Conservation (phyloP, 1,140 invertebrate species). For the Homalodisca vitripennis region DNA sequence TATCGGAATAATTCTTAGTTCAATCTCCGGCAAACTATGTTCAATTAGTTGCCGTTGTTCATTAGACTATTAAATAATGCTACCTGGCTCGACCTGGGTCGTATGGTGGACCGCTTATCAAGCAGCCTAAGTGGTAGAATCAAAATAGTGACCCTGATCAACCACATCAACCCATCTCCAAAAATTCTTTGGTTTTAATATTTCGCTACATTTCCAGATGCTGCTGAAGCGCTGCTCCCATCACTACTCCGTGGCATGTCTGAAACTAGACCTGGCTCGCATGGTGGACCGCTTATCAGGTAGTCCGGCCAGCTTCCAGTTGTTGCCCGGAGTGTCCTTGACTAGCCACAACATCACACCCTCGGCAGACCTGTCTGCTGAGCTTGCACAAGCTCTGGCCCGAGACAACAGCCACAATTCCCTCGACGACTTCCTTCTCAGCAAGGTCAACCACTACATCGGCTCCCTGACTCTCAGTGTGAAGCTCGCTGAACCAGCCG, state of each 20-base stretch:
- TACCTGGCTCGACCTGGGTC: conserved; percentile 75
- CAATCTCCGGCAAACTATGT: too few species aligned
- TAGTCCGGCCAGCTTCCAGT: conserved; percentile 56
- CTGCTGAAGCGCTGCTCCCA: conserved; percentile 54
- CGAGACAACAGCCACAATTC: conserved; percentile 58
- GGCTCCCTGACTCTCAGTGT: conserved; percentile 70
- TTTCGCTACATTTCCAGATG: conserved; percentile 35
- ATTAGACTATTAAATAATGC: too few species aligned
- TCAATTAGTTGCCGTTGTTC: too few species aligned
- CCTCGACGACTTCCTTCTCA: conserved; percentile 71
- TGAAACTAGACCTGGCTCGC: conserved; percentile 76
- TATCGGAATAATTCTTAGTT: too few species aligned
- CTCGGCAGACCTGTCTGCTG: conserved; percentile 46
- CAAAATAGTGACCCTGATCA: too few species aligned
- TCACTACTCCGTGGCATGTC: conserved; percentile 69
- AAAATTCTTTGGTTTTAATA: too few species aligned
- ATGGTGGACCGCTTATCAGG: conserved; percentile 69
- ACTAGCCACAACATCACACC: conserved; percentile 41
- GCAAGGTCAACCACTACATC: conserved; percentile 68
- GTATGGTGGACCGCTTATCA: conserved; percentile 69
- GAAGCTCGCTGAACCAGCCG: conserved; percentile 63
- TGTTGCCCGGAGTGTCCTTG: conserved; percentile 54
- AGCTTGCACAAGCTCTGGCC: conserved; percentile 27
- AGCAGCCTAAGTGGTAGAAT: too few species aligned
- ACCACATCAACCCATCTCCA: too few species aligned